phyloP scores from a whole-genome alignment of 2,113 vertebrate genomes.

The Globicephala melas region DNA sequence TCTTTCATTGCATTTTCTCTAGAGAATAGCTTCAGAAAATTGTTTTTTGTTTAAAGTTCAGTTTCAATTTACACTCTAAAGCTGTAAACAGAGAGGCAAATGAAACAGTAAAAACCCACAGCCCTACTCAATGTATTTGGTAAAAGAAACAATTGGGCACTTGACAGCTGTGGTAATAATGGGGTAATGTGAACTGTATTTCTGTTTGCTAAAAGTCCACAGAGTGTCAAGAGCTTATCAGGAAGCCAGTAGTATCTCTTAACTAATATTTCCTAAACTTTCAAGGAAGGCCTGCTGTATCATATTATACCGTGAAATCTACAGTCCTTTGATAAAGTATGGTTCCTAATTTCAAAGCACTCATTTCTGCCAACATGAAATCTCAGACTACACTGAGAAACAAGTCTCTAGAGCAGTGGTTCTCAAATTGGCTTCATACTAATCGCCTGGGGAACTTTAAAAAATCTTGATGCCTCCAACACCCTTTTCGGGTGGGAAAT shows the following conservation, averaged over 20 bases:
- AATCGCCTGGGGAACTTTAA: neutral
- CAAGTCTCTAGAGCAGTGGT: neutral
- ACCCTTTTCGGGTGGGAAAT: neutral
- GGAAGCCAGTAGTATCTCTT: neutral
- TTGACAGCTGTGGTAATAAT: neutral
- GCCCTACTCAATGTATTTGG: neutral
- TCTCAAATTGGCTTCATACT: neutral
- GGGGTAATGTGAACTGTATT: neutral
- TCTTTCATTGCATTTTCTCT: neutral
- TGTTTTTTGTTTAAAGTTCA: neutral
- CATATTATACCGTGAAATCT: neutral
- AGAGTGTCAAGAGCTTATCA: neutral
- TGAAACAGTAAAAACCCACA: neutral
- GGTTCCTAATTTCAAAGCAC: neutral
- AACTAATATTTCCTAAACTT: neutral
- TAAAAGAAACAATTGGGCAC: neutral
- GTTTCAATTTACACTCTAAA: neutral
- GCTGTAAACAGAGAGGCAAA: neutral
- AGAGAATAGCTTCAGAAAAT: neutral
- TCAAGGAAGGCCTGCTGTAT: neutral
- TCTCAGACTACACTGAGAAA: neutral
- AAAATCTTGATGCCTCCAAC: neutral
- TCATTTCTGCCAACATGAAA: neutral
- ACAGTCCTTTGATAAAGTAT: neutral
- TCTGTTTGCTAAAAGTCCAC: neutral